Conservation (phyloP, 2,888 invertebrate species). For the Brachycybe producta region DNA sequence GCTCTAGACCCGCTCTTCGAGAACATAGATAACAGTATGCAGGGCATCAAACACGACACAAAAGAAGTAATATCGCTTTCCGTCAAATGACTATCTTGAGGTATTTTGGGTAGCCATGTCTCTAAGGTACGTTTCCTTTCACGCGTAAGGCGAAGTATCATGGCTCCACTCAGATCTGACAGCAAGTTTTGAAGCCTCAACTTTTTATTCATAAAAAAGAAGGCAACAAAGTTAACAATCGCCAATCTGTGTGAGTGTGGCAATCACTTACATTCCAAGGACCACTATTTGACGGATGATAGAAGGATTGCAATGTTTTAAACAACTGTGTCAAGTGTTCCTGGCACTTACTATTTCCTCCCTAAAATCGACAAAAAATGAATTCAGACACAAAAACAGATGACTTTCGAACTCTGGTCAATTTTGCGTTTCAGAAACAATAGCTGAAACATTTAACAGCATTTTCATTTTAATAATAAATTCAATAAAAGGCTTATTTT, state of each 20-base stretch:
- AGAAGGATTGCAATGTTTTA: constrained; percentile 69
- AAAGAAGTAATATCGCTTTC: constrained; percentile 70
- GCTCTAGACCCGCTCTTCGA: constrained; percentile 49
- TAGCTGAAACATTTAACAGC: no score
- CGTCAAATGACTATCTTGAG: constrained; percentile 54
- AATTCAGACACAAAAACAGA: no score
- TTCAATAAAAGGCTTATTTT: no score
- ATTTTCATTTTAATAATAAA: no score
- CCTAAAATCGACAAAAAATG: constrained; percentile 41
- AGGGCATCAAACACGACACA: constrained; percentile 56
- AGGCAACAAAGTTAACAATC: background rate
- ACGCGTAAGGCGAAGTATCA: constrained; percentile 46
- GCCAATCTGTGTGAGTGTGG: background rate
- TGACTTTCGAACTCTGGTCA: no score
- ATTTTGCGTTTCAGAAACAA: no score
- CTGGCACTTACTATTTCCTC: constrained; percentile 52
- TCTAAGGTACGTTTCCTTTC: constrained; percentile 34
- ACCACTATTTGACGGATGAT: constrained; percentile 78
- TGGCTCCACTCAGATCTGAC: constrained; percentile 50
- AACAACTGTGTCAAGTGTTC: constrained; percentile 65
- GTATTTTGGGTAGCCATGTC: constrained; percentile 55
- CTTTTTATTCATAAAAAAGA: constrained; percentile 7
- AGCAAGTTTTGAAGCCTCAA: constrained; percentile 35
- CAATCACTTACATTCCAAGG: constrained; percentile 47
- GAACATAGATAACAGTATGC: constrained; percentile 65